A percentile compares a stretch with the other conserved stretches of the same genome.
These are phyloP conservation scores for Corydoras maculifer DNA, from an alignment of 2,113 vertebrate genomes.

Conservation along the genomic window DNA sequence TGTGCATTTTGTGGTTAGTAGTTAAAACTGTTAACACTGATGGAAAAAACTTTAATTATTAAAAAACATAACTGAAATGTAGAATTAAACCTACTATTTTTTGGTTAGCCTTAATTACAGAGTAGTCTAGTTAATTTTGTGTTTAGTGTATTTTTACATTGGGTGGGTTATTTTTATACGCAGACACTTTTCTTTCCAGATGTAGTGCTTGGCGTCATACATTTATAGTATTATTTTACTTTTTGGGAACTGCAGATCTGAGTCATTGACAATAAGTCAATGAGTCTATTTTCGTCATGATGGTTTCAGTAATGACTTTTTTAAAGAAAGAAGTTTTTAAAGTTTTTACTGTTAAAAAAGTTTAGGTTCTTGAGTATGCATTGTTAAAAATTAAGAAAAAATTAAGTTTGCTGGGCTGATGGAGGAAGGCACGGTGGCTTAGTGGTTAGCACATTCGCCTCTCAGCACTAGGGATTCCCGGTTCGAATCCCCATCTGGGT, in stretches of 20 bases:
- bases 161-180: conserved; percentile 1
- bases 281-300: conserved; percentile 18
- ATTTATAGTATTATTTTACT: conserved; percentile 12
- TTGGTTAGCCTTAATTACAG: neutral
- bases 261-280: conserved; percentile 24
- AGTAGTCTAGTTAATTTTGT: neutral
- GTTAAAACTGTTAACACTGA: no score
- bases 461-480: no score
- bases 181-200: conserved; percentile 33
- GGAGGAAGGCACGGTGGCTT: no score
- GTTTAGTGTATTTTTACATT: neutral
- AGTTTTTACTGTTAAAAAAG: neutral
- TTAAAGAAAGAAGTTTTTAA: no score
- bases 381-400: neutral
- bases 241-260: conserved; percentile 17
- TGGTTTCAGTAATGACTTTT: neutral
- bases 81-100: no score
- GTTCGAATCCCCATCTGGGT: no score
- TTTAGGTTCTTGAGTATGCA: neutral
- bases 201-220: conserved; percentile 12
- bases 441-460: no score
- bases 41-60: no score
- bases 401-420: no score
- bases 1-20: no score
- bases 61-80: no score